phyloP scores from a whole-genome alignment of 2,888 invertebrate species.

The Xanthorhoe designata region DNA sequence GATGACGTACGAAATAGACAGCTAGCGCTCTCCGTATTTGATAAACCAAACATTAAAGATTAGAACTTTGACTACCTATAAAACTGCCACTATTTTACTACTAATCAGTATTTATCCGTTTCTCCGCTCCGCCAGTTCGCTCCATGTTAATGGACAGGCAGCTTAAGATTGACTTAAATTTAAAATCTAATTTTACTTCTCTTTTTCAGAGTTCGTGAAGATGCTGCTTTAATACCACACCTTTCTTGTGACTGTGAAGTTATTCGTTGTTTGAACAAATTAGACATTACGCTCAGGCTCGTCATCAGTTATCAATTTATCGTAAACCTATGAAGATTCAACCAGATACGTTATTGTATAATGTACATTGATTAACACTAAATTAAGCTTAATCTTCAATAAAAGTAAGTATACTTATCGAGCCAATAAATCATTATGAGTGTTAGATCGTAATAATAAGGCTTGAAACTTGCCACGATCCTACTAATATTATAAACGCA shows the following conservation, averaged over 20 bases:
- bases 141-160: too few relatives aligned
- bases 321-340: neutral
- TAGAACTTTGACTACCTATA: too few relatives aligned
- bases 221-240: conserved; percentile 77
- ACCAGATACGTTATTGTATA: neutral
- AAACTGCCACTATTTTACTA: too few relatives aligned
- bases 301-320: neutral
- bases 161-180: neutral
- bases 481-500: too few relatives aligned
- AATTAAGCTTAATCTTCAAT: too few relatives aligned
- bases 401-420: too few relatives aligned
- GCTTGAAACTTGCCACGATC: conserved; percentile 13
- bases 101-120: too few relatives aligned
- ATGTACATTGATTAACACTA: too few relatives aligned
- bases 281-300: conserved; percentile 1
- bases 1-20: neutral
- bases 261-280: conserved; percentile 3
- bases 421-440: neutral
- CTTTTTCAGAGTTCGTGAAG: conserved; percentile 86
- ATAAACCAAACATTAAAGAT: too few relatives aligned
- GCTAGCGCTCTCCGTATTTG: too few relatives aligned
- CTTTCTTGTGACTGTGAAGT: conserved; percentile 2
- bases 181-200: conserved; percentile 35
- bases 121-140: too few relatives aligned
- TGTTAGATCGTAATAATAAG: conserved; percentile 3